phyloP scores from a whole-genome alignment of 2,888 invertebrate species.

The Cephonodes hylas region DNA sequence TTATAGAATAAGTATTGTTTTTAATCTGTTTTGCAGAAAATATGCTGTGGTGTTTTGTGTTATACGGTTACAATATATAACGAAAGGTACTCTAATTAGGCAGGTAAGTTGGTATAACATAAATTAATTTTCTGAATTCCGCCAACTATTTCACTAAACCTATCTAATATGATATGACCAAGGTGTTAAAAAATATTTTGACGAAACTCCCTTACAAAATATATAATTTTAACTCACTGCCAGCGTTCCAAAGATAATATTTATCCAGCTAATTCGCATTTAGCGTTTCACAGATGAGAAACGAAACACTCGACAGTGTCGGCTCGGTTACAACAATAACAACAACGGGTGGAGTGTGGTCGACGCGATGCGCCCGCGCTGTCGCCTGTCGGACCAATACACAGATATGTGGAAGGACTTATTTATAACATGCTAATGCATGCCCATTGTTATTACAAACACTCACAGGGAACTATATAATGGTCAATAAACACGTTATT shows the following conservation, averaged over 20 bases:
- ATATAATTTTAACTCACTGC: conserved; percentile 61
- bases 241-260: conserved; percentile 72
- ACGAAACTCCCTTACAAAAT: conserved; percentile 39
- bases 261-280: conserved; percentile 77
- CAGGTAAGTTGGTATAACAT: too few relatives aligned
- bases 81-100: too few relatives aligned
- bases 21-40: too few relatives aligned
- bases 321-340: conserved; percentile 74
- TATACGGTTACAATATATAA: too few relatives aligned
- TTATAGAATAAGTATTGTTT: too few relatives aligned
- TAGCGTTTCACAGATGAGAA: conserved; percentile 64
- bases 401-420: conserved; percentile 18
- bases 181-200: conserved; percentile 7
- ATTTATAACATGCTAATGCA: conserved; percentile 17
- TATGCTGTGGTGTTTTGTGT: too few relatives aligned
- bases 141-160: background rate
- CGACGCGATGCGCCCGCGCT: conserved; percentile 32
- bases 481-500: background rate
- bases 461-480: background rate
- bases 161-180: background rate
- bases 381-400: conserved; percentile 24
- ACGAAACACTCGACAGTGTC: conserved; percentile 71
- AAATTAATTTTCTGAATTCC: too few relatives aligned
- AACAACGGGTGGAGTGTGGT: conserved; percentile 55
- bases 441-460: conserved; percentile 8